Percentiles rank a stretch among this genome's conserved stretches.
Evolutionary conservation across 1,140 invertebrate species (phyloP).

Genomic region (Trichonephila inaurata): DNA sequence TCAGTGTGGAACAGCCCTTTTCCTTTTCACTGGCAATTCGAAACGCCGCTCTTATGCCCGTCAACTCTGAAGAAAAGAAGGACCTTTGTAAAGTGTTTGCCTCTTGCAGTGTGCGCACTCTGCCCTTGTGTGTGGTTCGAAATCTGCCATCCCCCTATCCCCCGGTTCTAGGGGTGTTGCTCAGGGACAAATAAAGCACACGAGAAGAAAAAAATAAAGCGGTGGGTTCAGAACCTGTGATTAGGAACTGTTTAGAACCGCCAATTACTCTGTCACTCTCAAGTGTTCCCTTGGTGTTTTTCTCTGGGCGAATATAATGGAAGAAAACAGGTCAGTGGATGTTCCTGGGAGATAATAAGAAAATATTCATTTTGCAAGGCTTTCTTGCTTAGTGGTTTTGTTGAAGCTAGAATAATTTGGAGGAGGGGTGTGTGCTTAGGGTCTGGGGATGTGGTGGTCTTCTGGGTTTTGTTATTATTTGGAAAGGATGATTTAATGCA

Average conservation of each 20-base stretch:
- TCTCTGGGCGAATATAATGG: background rate
- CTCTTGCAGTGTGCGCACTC: background rate
- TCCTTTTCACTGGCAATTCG: conserved; percentile 7
- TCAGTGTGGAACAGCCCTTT: background rate
- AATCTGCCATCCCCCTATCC: background rate
- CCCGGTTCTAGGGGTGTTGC: conserved; percentile 8
- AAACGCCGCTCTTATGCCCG: background rate
- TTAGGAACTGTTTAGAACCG: conserved; percentile 34
- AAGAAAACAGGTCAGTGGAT: background rate
- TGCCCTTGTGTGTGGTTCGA: background rate
- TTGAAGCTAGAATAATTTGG: conserved; percentile 5
- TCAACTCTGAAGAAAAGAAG: background rate
- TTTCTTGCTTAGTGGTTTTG: background rate
- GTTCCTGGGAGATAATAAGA: background rate
- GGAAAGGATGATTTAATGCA: background rate
- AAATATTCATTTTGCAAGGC: background rate
- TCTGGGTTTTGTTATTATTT: background rate
- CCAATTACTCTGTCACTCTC: conserved; percentile 41
- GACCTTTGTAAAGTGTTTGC: background rate
- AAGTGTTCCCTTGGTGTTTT: conserved; percentile 31
- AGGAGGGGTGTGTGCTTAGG: background rate
- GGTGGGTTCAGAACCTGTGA: conserved; percentile 31
- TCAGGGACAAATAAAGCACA: conserved; percentile 61
- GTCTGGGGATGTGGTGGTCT: background rate
- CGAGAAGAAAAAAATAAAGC: background rate